A percentile compares a stretch with the other conserved stretches of the same genome.
Conservation (phyloP, 2,797 vertebrate species). For the Brachyalestes nurse region DNA sequence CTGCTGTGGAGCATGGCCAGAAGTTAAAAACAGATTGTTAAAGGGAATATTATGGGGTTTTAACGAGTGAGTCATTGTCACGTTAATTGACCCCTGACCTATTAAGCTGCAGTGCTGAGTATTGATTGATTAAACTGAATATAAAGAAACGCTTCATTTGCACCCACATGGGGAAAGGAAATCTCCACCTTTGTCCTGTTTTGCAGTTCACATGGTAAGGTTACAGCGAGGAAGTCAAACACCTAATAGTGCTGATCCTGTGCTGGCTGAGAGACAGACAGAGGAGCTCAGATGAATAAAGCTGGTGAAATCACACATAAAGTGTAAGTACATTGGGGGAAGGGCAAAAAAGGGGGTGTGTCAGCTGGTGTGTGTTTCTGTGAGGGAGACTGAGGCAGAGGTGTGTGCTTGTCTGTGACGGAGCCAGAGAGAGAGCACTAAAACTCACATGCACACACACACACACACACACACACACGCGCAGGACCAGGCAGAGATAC, state of each 20-base stretch:
- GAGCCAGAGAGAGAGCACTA: conserved; percentile 36
- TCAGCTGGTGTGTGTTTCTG: conserved; percentile 35
- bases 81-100: not conserved
- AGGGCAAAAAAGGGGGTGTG: conserved; percentile 49
- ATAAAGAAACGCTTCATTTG: not conserved
- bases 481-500: conserved; percentile 50
- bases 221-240: conserved; percentile 43
- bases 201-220: conserved; percentile 30
- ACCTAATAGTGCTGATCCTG: conserved; percentile 48
- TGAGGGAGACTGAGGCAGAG: conserved; percentile 35
- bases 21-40: not conserved
- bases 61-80: not conserved
- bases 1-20: not conserved
- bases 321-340: conserved; percentile 28
- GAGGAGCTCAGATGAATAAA: conserved; percentile 27
- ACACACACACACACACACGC: conserved; percentile 28
- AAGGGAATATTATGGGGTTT: not conserved
- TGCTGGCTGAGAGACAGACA: conserved; percentile 41
- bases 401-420: conserved; percentile 15
- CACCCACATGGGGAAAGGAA: not conserved
- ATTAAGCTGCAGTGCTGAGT: conserved; percentile 19
- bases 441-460: conserved; percentile 40
- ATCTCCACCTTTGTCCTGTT: not conserved
- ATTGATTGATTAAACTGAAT: conserved; percentile 23
- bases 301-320: conserved; percentile 30